These are phyloP conservation scores for Penaeus chinensis DNA, from an alignment of 1,140 invertebrate species.

Conservation along the genomic window DNA sequence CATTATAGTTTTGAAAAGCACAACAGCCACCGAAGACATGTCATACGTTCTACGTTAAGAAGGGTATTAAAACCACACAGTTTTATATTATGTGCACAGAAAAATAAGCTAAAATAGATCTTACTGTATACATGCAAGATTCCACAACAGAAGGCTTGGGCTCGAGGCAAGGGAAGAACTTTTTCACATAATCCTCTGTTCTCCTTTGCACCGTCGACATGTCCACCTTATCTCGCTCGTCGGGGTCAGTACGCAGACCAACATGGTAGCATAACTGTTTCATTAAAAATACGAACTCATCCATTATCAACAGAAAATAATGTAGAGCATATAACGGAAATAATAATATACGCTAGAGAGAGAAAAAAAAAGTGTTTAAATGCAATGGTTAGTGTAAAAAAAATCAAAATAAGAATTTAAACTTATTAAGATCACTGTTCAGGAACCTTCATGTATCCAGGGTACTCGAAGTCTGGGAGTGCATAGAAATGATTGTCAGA, in stretches of 20 bases:
- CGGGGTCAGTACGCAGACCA: conserved; percentile 6
- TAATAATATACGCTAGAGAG: neutral
- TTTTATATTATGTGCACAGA: too few relatives aligned
- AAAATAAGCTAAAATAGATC: neutral
- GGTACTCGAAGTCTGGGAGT: conserved; percentile 16
- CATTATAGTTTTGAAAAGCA: too few relatives aligned
- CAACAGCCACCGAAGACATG: too few relatives aligned
- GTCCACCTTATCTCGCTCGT: conserved; percentile 23
- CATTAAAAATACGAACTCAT: neutral
- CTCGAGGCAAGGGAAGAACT: conserved; percentile 17
- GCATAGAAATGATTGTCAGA: conserved; percentile 8
- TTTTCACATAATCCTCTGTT: conserved; percentile 6
- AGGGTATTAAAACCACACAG: too few relatives aligned
- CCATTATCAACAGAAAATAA: neutral
- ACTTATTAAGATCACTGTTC: neutral
- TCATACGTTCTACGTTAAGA: too few relatives aligned
- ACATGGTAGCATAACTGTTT: conserved; percentile 18
- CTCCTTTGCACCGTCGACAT: neutral
- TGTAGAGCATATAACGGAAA: neutral
- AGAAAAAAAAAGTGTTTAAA: neutral
- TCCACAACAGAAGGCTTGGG: conserved; percentile 26
- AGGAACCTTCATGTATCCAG: conserved; percentile 37
- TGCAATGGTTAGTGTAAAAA: neutral
- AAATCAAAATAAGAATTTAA: neutral
- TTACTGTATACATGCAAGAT: conserved; percentile 41